These are phyloP conservation scores for Struthidea cinerea DNA, from an alignment of 2,113 vertebrate genomes.

Conservation along the genomic window DNA sequence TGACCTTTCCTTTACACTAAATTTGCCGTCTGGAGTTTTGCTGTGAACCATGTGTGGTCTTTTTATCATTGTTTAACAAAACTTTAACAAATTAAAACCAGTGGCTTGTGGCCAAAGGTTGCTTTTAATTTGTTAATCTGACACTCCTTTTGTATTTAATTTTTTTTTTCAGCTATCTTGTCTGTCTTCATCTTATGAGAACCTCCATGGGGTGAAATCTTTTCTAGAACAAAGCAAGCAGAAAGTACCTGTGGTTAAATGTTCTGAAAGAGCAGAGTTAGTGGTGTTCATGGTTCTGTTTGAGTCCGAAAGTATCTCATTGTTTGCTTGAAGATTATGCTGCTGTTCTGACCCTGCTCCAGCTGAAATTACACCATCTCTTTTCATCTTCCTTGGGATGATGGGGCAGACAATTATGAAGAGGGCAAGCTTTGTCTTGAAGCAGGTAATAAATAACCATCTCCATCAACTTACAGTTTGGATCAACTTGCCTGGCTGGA, in stretches of 20 bases:
- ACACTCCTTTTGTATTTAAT: not conserved
- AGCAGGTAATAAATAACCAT: conserved; percentile 42
- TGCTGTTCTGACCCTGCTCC: conserved; percentile 3
- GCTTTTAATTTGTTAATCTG: not conserved
- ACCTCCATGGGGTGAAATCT: not conserved
- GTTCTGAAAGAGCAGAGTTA: not conserved
- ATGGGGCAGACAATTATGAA: conserved; percentile 9
- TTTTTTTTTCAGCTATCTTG: not conserved
- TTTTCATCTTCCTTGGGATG: conserved; percentile 44
- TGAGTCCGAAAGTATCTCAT: not conserved
- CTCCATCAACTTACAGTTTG: conserved; percentile 14
- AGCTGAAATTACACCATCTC: not conserved
- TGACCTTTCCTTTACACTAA: not conserved
- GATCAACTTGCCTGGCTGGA: conserved; percentile 59
- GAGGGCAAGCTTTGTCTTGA: conserved; percentile 61
- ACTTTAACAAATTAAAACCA: not conserved
- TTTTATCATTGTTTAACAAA: not conserved
- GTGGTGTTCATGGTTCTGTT: not conserved
- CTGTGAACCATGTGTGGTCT: not conserved
- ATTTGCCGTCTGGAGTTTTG: not conserved
- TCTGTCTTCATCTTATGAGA: not conserved
- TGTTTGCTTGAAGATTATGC: not conserved
- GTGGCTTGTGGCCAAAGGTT: not conserved
- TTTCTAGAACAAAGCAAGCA: conserved; percentile 4
- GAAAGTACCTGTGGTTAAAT: conserved; percentile 12